These are phyloP conservation scores for Montipora cactus DNA, from an alignment of 64 coral and sea anemone species.

Conservation along the genomic window DNA sequence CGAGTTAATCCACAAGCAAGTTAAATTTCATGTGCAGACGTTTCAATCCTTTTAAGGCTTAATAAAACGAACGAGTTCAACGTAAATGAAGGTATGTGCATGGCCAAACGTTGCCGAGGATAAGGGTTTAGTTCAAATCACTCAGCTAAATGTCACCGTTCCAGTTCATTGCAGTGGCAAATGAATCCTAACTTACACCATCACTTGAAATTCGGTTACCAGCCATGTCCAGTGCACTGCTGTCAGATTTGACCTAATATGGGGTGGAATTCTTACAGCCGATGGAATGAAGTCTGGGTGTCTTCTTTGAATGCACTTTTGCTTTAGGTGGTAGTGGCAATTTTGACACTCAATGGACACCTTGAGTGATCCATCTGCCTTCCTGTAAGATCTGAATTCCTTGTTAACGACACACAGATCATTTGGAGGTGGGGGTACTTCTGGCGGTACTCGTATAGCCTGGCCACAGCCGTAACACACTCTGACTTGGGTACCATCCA, in stretches of 20 bases:
- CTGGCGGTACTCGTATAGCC: conserved; percentile 51
- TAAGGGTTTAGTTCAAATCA: neutral
- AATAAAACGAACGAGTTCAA: neutral
- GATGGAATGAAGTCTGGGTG: conserved; percentile 59
- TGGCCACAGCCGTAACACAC: conserved; percentile 67
- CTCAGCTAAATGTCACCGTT: conserved; percentile 4
- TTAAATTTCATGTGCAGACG: neutral
- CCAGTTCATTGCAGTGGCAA: conserved; percentile 5
- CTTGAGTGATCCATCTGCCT: conserved; percentile 51
- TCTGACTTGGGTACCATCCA: conserved; percentile 53
- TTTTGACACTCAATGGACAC: conserved; percentile 55
- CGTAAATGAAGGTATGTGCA: neutral
- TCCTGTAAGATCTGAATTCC: conserved; percentile 54
- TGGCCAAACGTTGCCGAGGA: neutral
- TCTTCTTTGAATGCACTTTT: conserved; percentile 42
- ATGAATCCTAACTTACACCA: neutral
- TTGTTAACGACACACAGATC: conserved; percentile 57
- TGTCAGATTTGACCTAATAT: conserved; percentile 17
- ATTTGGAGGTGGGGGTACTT: conserved; percentile 51
- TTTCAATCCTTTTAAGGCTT: neutral
- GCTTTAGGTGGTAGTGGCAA: conserved; percentile 65
- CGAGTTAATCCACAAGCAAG: neutral
- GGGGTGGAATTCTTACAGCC: conserved; percentile 27
- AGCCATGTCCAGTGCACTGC: conserved; percentile 46
- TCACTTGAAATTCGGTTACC: conserved; percentile 49